Evolutionary conservation across 1,140 invertebrate species (phyloP), one percentile per base, ranked within the genome.

Genomic region (Drosophila ohnishii): DNA sequence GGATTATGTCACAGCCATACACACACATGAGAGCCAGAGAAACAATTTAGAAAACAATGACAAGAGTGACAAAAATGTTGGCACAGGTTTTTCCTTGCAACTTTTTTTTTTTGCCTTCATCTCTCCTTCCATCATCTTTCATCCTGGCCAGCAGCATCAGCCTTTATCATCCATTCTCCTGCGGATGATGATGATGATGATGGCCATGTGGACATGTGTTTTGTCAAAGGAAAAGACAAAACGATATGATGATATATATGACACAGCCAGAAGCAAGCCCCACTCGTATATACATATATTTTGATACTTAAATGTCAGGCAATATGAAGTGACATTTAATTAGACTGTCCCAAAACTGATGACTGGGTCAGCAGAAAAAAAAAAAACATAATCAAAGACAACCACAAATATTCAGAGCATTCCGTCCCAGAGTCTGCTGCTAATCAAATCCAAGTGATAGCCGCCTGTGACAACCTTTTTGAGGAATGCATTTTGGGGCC

Each of bases 251-350:
- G 63, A 74, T 50, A 42, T 70, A 40, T 77, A 37, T 78, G 75
- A 62, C 64, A 78, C n/a, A 50, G 75, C 75, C 75, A 77, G 75
- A 70, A 61, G 64, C 44, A 35, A 57, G 37, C 40, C 37, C 37
- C 63, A 47, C 35, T 44, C 22, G 34, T 51, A 32, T 25, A 56
- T 5, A 45, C 19, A 45, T 32, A 53, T 56, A 67, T 76, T 77
- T 77, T 69, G 51, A 77, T 69, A 62, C 64, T 51, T 53, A 48
- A 62, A 69, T 69, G 75, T 78, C 65, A 55, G 40, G 66, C 55
- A 63, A 71, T 60, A 42, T 58, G 75, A 78, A 72, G 66, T 78
- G 67, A 78, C 75, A 78, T 78, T 78, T 78, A 78, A 78, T 78
- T 78, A 78, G 75, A 78, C 39, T 59, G 45, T 65, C 40, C 56